A percentile compares a stretch with the other conserved stretches of the same genome.
These are phyloP conservation scores for Hafferia zeledoni DNA, from an alignment of 2,797 vertebrate genomes.

Conservation along the genomic window DNA sequence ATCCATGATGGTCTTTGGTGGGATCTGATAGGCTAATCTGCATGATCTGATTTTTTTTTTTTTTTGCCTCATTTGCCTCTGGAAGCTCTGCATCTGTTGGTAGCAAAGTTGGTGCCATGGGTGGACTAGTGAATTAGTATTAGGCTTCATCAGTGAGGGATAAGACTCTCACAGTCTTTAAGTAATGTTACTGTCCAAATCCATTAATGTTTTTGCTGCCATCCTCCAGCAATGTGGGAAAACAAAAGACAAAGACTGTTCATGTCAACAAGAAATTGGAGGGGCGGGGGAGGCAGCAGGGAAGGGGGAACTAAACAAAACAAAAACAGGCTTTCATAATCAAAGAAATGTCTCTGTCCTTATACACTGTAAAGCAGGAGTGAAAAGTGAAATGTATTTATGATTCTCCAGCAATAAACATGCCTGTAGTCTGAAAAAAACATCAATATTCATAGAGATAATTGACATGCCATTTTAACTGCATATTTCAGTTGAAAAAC, in stretches of 20 bases:
- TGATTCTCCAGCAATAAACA: background rate
- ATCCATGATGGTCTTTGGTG: background rate
- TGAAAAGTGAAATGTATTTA: background rate
- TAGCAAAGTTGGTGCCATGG: background rate
- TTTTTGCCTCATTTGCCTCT: background rate
- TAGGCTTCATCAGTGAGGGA: background rate
- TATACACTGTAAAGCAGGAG: background rate
- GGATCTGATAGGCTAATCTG: background rate
- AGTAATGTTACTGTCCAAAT: slow-evolving; percentile 8
- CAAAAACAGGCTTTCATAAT: slow-evolving; percentile 26
- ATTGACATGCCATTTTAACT: background rate
- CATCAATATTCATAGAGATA: background rate
- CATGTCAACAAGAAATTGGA: slow-evolving; percentile 33
- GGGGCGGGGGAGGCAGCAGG: background rate
- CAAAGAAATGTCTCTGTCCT: background rate
- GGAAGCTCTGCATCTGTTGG: background rate
- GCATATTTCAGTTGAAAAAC: background rate
- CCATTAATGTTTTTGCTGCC: slow-evolving; percentile 33
- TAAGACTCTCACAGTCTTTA: background rate
- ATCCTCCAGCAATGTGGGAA: slow-evolving; percentile 41
- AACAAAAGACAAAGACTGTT: slow-evolving; percentile 58
- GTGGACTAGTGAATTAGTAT: background rate
- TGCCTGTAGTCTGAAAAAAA: background rate
- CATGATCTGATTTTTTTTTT: background rate
- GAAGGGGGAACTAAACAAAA: background rate